phyloP scores from a whole-genome alignment of 1,140 invertebrate species.

The Euschistus heros region DNA sequence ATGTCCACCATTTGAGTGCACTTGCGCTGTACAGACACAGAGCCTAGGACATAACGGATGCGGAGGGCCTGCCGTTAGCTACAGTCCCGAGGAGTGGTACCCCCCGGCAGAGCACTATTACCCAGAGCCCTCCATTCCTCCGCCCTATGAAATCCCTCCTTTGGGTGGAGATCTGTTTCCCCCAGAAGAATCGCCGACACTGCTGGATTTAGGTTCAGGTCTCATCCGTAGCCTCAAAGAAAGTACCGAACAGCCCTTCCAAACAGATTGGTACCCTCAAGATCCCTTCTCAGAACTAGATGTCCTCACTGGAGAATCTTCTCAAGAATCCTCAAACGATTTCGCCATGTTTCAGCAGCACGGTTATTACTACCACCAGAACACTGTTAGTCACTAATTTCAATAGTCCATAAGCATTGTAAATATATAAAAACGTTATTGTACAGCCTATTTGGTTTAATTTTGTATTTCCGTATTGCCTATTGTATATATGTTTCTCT shows the following conservation, averaged over 20 bases:
- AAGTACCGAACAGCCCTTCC: not conserved
- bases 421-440: not conserved
- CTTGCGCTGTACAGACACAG: slow-evolving; percentile 36
- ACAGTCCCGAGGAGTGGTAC: slow-evolving; percentile 11
- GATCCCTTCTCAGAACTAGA: slow-evolving; percentile 19
- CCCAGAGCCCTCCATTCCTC: slow-evolving; percentile 22
- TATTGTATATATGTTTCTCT: too few species aligned
- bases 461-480: too few species aligned
- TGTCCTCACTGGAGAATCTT: slow-evolving; percentile 18
- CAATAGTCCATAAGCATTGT: slow-evolving; percentile 2
- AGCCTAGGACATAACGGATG: not conserved
- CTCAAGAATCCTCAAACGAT: slow-evolving; percentile 16
- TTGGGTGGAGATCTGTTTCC: slow-evolving; percentile 58
- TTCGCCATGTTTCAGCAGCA: slow-evolving; percentile 46
- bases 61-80: too few species aligned
- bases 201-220: slow-evolving; percentile 58
- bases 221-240: slow-evolving; percentile 29
- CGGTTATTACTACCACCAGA: slow-evolving; percentile 1
- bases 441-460: not conserved
- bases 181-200: slow-evolving; percentile 55
- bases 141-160: slow-evolving; percentile 40
- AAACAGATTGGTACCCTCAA: slow-evolving; percentile 8
- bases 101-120: slow-evolving; percentile 14
- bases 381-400: not conserved
- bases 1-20: slow-evolving; percentile 52